Base-by-base conservation (phyloP, 2,888 invertebrate genomes). In the Bellardia pandia region DNA sequence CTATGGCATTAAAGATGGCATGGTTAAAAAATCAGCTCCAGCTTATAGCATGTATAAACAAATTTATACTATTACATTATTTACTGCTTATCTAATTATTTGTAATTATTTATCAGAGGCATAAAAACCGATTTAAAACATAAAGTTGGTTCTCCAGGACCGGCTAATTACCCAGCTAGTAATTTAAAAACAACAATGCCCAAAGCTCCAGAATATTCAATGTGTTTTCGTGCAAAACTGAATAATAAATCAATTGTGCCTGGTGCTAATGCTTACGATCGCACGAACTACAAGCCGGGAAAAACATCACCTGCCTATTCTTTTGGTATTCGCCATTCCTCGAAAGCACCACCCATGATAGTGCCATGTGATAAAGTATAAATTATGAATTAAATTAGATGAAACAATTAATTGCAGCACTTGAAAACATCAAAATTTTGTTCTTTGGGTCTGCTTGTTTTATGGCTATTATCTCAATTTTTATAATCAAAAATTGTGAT, bases 341-440 rank as follows among this genome's bases (percentile, higher is more conserved):
- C 89, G 9, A 92, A 88, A 88, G 91, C 93, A 2, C 93, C 92
- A 60, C 93, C 93, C n/a, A 90, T 93, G 91, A 90, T 93, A 79
- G 92, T 93, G 74, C 89, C 90, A 69, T 93, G 93, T 90, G 93
- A 93, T 86, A 93, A 93, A 68, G 90, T 91, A 90, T 92, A 88
- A 86, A 76, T 53, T 81, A 3, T 14, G 14, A 37, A 16, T 37
- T 48, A 66, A 40, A 45, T 53, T 14, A 0, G 37, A 37, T 53
- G 6, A 16, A 56, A 56, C 2, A 16, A 3, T 16, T 8, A 23
- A 16, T 8, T 56, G 16, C 8, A 16, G 23, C 56, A 9, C 9
- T 23, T 8, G 16, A 58, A 14, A 51, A 51, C 13, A 51, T 58
- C 3, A 11, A 30, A 33, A 58, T 23, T 30, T 16, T 53, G 16